These are phyloP conservation scores for Lissocephala sabroskyi DNA, from an alignment of 2,888 invertebrate genomes.

Conservation along the genomic window DNA sequence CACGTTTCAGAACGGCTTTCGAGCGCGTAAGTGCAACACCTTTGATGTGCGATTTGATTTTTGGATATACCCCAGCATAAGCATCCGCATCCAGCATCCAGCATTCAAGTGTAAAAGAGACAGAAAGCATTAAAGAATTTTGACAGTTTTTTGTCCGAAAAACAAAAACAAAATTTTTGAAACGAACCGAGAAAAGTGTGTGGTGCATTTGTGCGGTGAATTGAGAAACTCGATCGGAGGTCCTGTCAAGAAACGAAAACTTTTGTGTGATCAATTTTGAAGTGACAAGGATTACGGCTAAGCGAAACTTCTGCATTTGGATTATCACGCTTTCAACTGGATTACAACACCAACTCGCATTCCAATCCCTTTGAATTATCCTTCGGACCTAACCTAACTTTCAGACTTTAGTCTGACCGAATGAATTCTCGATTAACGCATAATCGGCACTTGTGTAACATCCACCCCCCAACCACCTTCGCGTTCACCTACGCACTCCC, in stretches of 20 bases:
- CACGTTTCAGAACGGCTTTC: conserved; percentile 96
- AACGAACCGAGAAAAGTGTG: conserved; percentile 10
- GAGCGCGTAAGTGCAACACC: conserved; percentile 88
- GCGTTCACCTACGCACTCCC: too few relatives aligned
- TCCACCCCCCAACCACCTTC: too few relatives aligned
- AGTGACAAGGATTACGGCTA: conserved; percentile 39
- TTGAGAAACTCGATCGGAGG: not conserved
- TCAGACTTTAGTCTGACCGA: too few relatives aligned
- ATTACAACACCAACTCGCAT: conserved; percentile 35
- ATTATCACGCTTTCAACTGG: conserved; percentile 47
- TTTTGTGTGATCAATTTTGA: conserved; percentile 15
- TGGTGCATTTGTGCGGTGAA: conserved; percentile 4
- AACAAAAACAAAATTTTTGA: conserved; percentile 19
- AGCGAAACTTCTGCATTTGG: conserved; percentile 8
- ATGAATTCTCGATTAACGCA: too few relatives aligned
- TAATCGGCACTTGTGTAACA: not conserved
- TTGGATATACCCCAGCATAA: conserved; percentile 35
- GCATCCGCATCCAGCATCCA: conserved; percentile 28
- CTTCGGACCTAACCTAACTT: too few relatives aligned
- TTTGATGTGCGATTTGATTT: conserved; percentile 66
- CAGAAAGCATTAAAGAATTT: conserved; percentile 22
- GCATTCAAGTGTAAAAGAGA: conserved; percentile 39
- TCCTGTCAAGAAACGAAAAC: conserved; percentile 12
- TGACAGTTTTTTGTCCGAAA: conserved; percentile 46
- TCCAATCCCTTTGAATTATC: too few relatives aligned